These are phyloP conservation scores for Anoplopoma fimbria DNA, from an alignment of 2,113 vertebrate species.

Conservation along the genomic window DNA sequence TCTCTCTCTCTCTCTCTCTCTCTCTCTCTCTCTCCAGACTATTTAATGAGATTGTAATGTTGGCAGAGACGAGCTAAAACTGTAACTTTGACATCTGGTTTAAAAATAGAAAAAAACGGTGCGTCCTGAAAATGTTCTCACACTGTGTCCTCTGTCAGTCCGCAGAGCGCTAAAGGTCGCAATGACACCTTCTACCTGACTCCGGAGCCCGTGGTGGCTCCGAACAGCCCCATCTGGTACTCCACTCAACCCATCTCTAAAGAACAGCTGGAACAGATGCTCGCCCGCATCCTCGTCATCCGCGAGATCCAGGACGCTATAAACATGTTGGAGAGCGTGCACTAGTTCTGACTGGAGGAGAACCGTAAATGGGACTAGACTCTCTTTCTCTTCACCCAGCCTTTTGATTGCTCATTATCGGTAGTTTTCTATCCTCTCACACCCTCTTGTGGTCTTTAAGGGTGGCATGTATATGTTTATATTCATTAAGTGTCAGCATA, in stretches of 20 bases:
- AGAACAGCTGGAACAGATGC: conserved; percentile 99
- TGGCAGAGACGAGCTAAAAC: neutral
- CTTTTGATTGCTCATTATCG: conserved; percentile 62
- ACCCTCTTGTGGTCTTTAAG: conserved; percentile 54
- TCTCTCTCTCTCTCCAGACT: neutral
- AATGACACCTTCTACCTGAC: conserved; percentile 99
- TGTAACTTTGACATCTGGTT: neutral
- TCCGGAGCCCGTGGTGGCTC: conserved; percentile 97
- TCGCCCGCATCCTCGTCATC: conserved; percentile 95
- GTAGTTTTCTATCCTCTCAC: conserved; percentile 63
- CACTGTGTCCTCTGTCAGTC: conserved; percentile 81
- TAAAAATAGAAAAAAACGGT: neutral
- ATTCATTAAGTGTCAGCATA: conserved; percentile 52
- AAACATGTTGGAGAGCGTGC: conserved; percentile 89
- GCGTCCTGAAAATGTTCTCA: conserved; percentile 12
- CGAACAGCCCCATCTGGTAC: conserved; percentile 99
- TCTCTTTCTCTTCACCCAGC: conserved; percentile 57
- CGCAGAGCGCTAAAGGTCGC: conserved; percentile 99
- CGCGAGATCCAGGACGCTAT: conserved; percentile 98
- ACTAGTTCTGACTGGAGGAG: conserved; percentile 83
- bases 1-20: neutral
- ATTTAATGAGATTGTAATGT: neutral
- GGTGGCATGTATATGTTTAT: conserved; percentile 70
- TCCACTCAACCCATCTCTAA: conserved; percentile 97
- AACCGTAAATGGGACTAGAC: conserved; percentile 48